Evolutionary conservation across 1,140 invertebrate species (phyloP).

Genomic region (Drosophila rhopaloa): DNA sequence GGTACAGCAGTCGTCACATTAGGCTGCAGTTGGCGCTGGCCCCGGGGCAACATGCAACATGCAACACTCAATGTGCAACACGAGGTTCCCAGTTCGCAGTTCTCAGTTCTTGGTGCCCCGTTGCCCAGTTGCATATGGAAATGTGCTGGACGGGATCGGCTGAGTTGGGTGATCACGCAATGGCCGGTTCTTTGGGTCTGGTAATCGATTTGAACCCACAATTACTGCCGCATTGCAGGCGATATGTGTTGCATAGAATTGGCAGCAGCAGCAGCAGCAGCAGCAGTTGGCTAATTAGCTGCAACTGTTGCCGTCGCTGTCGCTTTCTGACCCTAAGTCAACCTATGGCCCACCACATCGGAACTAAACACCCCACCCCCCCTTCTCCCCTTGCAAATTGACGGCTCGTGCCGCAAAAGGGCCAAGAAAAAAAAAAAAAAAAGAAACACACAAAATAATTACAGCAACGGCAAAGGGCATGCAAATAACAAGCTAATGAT

Average conservation of each 20-base stretch:
- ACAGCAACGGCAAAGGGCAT: slow-evolving; percentile 37
- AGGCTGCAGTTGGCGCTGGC: slow-evolving; percentile 63
- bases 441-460: slow-evolving; percentile 2
- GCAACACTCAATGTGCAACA: slow-evolving; percentile 34
- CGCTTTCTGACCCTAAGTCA: slow-evolving; percentile 28
- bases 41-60: slow-evolving; percentile 61
- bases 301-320: slow-evolving; percentile 66
- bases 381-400: slow-evolving; percentile 36
- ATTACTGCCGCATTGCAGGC: slow-evolving; percentile 54
- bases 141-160: slow-evolving; percentile 8
- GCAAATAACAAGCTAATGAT: slow-evolving; percentile 83
- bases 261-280: slow-evolving; percentile 65
- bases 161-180: slow-evolving; percentile 56
- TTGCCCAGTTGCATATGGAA: slow-evolving; percentile 9
- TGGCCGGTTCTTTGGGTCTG: slow-evolving; percentile 27
- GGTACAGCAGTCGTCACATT: slow-evolving; percentile 74
- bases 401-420: slow-evolving; percentile 74
- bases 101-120: too few relatives aligned
- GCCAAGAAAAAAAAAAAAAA: slow-evolving; percentile 57
- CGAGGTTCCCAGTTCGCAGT: not conserved
- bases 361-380: too few relatives aligned
- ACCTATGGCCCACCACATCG: not conserved
- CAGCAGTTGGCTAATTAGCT: slow-evolving; percentile 80
- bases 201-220: slow-evolving; percentile 78
- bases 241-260: slow-evolving; percentile 51